A percentile compares a stretch with the other conserved stretches of the same genome.
Evolutionary conservation across 2,888 invertebrate genomes (phyloP).

Genomic region (Portevinia maculata): DNA sequence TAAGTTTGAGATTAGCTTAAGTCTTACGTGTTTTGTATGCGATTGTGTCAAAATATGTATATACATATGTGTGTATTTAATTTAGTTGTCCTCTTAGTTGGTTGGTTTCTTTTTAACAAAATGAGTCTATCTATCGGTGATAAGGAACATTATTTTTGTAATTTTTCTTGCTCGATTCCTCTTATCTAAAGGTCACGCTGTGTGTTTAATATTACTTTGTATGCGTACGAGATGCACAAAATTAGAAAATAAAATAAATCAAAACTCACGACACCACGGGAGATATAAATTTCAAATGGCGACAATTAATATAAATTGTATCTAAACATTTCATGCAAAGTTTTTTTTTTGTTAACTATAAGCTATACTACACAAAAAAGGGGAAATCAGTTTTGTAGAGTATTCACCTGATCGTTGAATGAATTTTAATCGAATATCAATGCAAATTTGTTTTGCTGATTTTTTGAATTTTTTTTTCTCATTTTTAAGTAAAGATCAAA

Average conservation of each 20-base stretch:
- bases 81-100: not conserved
- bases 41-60: not conserved
- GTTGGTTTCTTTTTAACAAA: not conserved
- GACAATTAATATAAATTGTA: not conserved
- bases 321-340: conserved; percentile 2
- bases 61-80: conserved; percentile 1
- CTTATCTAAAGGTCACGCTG: conserved; percentile 45
- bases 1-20: not conserved
- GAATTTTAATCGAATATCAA: conserved; percentile 65
- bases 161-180: conserved; percentile 6
- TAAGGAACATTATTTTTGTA: conserved; percentile 11
- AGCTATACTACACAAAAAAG: not conserved
- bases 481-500: conserved; percentile 34
- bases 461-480: conserved; percentile 6
- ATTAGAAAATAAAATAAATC: conserved; percentile 1
- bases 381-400: conserved; percentile 41
- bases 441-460: conserved; percentile 47
- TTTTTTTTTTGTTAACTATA: not conserved
- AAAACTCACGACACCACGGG: not conserved
- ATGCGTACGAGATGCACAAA: conserved; percentile 24
- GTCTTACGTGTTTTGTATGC: not conserved
- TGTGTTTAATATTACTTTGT: not conserved
- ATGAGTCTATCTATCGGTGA: conserved; percentile 9
- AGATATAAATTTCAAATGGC: not conserved
- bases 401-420: conserved; percentile 46